Evolutionary conservation across 2,797 vertebrate species (phyloP).

Genomic region (Eutrigla gurnardus): DNA sequence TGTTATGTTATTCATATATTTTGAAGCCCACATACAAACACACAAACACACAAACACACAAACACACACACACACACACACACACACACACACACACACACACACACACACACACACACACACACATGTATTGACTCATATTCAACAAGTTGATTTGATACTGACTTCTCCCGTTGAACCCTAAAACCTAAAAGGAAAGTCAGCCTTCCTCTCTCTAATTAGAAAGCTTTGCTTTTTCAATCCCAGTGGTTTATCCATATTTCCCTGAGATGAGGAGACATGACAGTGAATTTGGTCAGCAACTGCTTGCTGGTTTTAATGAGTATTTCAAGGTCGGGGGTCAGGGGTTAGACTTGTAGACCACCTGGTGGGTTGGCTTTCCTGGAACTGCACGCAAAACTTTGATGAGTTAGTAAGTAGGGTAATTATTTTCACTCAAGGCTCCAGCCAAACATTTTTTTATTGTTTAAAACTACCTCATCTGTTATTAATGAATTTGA

Average conservation of each 20-base stretch:
- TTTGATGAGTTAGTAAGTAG: constrained; percentile 9
- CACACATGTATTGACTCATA: neutral
- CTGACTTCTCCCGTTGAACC: neutral
- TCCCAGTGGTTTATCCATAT: constrained; percentile 27
- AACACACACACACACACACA: too few species aligned
- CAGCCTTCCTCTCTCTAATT: neutral
- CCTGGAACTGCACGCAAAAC: constrained; percentile 43
- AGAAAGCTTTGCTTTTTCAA: constrained; percentile 37
- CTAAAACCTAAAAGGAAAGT: neutral
- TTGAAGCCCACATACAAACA: neutral
- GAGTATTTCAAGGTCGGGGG: constrained; percentile 39
- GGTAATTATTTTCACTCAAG: constrained; percentile 29
- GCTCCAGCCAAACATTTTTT: neutral
- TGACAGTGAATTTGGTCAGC: constrained; percentile 21
- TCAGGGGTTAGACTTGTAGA: constrained; percentile 46
- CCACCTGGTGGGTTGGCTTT: constrained; percentile 29
- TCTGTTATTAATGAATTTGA: constrained; percentile 12
- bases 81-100: too few species aligned
- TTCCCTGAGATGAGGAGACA: constrained; percentile 48
- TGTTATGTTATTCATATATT: neutral
- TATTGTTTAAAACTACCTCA: neutral
- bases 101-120: too few species aligned
- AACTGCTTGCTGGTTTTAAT: constrained; percentile 40
- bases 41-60: too few species aligned
- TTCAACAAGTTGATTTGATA: constrained; percentile 6